Conservation (phyloP, 2,888 invertebrate species). For the Lissocephala sabroskyi region DNA sequence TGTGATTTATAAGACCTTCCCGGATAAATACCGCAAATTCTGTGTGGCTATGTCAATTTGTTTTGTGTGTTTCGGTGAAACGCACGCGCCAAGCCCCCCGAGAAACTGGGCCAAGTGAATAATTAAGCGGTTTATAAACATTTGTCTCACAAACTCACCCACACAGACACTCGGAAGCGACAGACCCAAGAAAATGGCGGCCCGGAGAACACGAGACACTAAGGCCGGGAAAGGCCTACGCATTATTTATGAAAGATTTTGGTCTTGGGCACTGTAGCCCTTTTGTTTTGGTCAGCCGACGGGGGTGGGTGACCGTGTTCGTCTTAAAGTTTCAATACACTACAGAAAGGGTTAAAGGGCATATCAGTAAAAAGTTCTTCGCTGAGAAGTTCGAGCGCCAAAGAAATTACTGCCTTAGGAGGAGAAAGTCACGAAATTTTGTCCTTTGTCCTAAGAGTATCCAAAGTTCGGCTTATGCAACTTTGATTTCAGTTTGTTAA, state of each 20-base stretch:
- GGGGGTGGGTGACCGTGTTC: no score
- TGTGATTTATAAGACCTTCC: constrained; percentile 55
- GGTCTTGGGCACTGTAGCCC: constrained; percentile 6
- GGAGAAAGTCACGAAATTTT: no score
- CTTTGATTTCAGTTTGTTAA: no score
- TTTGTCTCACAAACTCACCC: constrained; percentile 40
- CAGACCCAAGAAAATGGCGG: not conserved
- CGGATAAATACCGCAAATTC: constrained; percentile 58
- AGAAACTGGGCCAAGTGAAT: constrained; percentile 59
- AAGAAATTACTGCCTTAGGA: no score
- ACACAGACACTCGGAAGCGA: not conserved
- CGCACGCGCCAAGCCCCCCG: constrained; percentile 14
- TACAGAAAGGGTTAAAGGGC: no score
- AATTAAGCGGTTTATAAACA: constrained; percentile 66
- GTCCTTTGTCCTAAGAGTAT: no score
- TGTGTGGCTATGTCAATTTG: constrained; percentile 57
- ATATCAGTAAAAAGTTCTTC: no score
- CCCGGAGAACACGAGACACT: not conserved
- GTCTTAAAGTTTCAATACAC: no score
- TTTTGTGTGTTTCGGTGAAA: constrained; percentile 38
- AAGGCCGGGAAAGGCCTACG: constrained; percentile 16
- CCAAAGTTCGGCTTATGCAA: no score
- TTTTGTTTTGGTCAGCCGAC: constrained; percentile 11
- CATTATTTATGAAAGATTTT: constrained; percentile 42
- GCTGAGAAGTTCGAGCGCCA: no score